Base-by-base conservation (phyloP, 2,113 vertebrate species). In the Irena cyanogastra region DNA sequence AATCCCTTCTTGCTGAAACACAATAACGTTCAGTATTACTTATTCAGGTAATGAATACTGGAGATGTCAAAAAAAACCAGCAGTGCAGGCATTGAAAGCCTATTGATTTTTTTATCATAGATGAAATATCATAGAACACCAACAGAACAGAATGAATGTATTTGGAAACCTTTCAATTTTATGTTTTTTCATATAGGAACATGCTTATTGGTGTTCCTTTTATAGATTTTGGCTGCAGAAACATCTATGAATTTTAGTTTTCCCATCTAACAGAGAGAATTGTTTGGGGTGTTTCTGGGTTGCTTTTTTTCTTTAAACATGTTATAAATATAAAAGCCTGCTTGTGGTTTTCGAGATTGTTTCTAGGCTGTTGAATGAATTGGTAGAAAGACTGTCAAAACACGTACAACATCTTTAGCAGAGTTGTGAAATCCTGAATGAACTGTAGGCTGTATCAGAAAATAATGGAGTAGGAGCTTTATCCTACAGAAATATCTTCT, bases 351-450 rank as follows among this genome's bases (percentile, higher is more conserved):
- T 71, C 7, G 2, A 64, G 44, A 70, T 47, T 3, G 2, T 86
- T 95, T 83, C 68, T 70, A 94, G 65, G 69, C 30, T 91, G 72
- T 93, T 61, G 60, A 52, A 71, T 68, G 79, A 88, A 78, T 71
- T 86, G n/a, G 72, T 83, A 86, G 68, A 93, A 94, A 64, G 56
- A 52, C n/a, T 94, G 85, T 89, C 90, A 96, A 85, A 95, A 86
- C 53, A 83, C 4, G 9, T 86, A 74, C 45, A 50, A 52, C 9
- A 92, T 64, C 54, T 59, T 80, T 37, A 81, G 28, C 54, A 90
- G 39, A 68, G 60, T 9, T 70, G 72, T 94, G 92, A 96, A 94
- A 90, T 47, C 19, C 57, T 90, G 60, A 87, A 59, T 83, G 85
- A 96, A 89, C 44, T 37, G 52, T 33, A 87, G 45, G 74, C 45